Base-by-base conservation (phyloP, 2,888 invertebrate genomes). In the Pedicia rivosa region DNA sequence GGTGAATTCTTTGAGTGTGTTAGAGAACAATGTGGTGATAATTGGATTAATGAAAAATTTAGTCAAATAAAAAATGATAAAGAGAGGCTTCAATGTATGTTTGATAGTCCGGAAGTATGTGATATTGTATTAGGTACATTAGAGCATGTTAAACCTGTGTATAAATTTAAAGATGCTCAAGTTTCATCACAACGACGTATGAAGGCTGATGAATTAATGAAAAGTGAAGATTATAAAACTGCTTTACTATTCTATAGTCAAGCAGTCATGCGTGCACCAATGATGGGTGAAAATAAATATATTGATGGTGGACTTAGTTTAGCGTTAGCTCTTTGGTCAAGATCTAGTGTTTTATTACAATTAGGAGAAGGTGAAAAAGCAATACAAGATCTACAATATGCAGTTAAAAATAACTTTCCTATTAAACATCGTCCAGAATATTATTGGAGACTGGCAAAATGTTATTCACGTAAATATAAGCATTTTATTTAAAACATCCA, bases 201-300 rank as follows among this genome's bases (percentile, higher is more conserved):
- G 5, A 74, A 74, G 31, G 81, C 76, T 0, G 72, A 75, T 46
- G 57, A 65, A 35, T 64, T 66, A 2, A 59, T 73, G 37, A 56
- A 68, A 35, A 57, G 63, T 2, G 70, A 68, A 2, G 65, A 76
- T 35, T 50, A 64, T 3, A 53, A 63, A 37, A 69, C 66, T 48
- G 75, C 82, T 0, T 55, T 83, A 14, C 57, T 67, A 1, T 57
- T 75, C 2, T 73, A 74, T 40, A 77, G 76, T 54, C 78, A 82
- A 53, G 78, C 79, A 10, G 73, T 86, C 5, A 63, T 83, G 19
- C 65, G 78, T 41, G 78, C 83, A 0, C 80, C 82, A 0, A 56
- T 62, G 46, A 67, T 70, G 47, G 74, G 78, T 75, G 50, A 43
- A 1, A 32, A 32, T 22, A 17, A 20, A 20, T 54, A 57, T 7